A percentile compares a stretch with the other conserved stretches of the same genome.
These are phyloP conservation scores for Squalus acanthias DNA, from an alignment of 2,797 vertebrate genomes.

Conservation along the genomic window DNA sequence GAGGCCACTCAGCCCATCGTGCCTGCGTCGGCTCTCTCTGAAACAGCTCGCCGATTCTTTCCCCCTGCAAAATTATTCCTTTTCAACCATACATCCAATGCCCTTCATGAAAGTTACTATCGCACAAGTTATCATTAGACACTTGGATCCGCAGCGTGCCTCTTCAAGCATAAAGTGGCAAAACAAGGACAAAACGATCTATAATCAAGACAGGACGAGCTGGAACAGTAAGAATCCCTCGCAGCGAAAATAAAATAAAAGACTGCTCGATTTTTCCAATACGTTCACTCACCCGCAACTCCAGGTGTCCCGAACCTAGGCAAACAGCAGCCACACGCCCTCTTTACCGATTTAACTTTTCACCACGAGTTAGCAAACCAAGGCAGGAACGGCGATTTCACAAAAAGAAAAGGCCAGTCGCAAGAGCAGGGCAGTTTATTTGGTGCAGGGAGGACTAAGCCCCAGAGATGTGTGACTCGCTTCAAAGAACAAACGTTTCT, in stretches of 20 bases:
- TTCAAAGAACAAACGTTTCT: slow-evolving; percentile 57
- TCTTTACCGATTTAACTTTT: neutral
- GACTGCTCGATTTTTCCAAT: neutral
- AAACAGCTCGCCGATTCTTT: neutral
- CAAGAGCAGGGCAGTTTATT: neutral
- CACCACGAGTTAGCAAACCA: neutral
- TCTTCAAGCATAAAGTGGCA: neutral
- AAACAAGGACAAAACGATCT: neutral
- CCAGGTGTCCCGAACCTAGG: neutral
- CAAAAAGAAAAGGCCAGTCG: neutral
- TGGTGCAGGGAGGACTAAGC: slow-evolving; percentile 45
- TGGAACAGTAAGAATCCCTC: neutral
- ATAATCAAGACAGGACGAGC: neutral
- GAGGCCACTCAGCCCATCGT: neutral
- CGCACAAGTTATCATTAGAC: neutral
- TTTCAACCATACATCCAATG: neutral
- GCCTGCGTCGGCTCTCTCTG: neutral
- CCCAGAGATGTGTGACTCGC: slow-evolving; percentile 42
- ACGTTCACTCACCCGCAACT: neutral
- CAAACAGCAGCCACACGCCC: neutral
- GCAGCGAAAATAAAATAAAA: neutral
- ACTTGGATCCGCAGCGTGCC: neutral
- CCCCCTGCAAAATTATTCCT: neutral
- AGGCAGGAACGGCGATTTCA: neutral
- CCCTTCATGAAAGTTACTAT: neutral